phyloP scores from a whole-genome alignment of 2,113 vertebrate genomes.

The Columbina picui region DNA sequence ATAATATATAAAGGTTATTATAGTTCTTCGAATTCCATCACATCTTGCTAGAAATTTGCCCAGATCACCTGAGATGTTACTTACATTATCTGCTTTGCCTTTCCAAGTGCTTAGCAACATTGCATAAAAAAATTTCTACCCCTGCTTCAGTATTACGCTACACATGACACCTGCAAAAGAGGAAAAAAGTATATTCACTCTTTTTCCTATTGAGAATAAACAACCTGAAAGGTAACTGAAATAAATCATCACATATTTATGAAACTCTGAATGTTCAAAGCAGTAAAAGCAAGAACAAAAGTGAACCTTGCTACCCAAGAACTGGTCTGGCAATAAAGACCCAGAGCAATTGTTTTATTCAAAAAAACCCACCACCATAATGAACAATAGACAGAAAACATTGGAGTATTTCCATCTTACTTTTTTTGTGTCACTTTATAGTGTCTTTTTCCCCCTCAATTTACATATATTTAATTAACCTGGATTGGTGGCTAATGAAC shows the following conservation, averaged over 20 bases:
- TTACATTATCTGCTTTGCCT: not conserved
- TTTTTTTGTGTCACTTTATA: not conserved
- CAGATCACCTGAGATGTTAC: not conserved
- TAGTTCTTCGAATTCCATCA: not conserved
- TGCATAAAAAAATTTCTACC: not conserved
- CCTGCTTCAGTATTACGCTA: not conserved
- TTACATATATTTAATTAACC: not conserved
- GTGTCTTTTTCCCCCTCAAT: not conserved
- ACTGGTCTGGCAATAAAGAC: rapidly evolving
- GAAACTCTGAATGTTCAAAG: not conserved
- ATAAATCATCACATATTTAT: not conserved
- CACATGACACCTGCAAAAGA: not conserved
- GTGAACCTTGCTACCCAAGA: not conserved
- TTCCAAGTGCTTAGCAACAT: not conserved
- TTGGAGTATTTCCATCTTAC: not conserved
- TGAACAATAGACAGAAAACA: not conserved
- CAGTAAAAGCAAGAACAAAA: not conserved
- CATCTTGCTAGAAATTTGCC: not conserved
- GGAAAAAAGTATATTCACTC: not conserved
- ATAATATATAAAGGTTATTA: not conserved
- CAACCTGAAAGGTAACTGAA: not conserved
- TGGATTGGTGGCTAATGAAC: not conserved
- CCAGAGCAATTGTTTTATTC: not conserved
- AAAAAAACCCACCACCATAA: not conserved
- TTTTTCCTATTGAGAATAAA: not conserved